Percentiles rank a stretch among this genome's conserved stretches.
These are phyloP conservation scores for Drosophila kohkoa DNA, from an alignment of 1,140 invertebrate genomes.

Conservation along the genomic window DNA sequence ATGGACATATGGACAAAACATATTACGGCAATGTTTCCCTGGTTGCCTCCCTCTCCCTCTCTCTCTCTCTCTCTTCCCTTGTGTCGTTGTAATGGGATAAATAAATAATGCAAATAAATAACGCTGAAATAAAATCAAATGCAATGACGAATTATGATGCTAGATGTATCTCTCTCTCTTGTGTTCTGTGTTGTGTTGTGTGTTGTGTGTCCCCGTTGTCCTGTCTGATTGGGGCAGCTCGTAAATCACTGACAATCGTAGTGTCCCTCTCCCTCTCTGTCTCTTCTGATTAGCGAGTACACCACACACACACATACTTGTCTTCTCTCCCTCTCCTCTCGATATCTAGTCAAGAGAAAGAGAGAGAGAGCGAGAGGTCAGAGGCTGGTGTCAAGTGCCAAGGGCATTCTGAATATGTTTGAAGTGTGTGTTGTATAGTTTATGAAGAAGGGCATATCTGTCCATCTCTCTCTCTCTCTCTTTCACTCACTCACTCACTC, in stretches of 20 bases:
- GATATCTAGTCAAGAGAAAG: neutral
- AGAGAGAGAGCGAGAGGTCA: neutral
- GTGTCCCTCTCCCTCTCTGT: conserved; percentile 19
- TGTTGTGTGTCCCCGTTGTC: conserved; percentile 52
- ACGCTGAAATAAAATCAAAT: conserved; percentile 81
- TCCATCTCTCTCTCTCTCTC: conserved; percentile 6
- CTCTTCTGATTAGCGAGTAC: conserved; percentile 59
- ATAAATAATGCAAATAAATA: conserved; percentile 83
- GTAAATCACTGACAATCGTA: conserved; percentile 75
- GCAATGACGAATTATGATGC: conserved; percentile 80
- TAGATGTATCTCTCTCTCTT: conserved; percentile 26
- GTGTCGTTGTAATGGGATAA: conserved; percentile 69
- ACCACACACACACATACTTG: conserved; percentile 3
- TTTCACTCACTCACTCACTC: neutral
- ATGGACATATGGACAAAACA: conserved; percentile 71
- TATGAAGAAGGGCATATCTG: conserved; percentile 11
- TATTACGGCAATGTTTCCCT: conserved; percentile 41
- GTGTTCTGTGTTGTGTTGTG: too few species aligned
- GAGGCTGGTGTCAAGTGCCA: conserved; percentile 74
- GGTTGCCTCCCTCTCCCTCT: too few species aligned
- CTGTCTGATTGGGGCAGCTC: conserved; percentile 72
- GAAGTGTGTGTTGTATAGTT: conserved; percentile 41
- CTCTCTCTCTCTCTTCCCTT: neutral
- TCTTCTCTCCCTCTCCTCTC: neutral
- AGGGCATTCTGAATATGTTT: conserved; percentile 68